phyloP scores from a whole-genome alignment of 2,113 vertebrate genomes.

The Syrrhaptes paradoxus region DNA sequence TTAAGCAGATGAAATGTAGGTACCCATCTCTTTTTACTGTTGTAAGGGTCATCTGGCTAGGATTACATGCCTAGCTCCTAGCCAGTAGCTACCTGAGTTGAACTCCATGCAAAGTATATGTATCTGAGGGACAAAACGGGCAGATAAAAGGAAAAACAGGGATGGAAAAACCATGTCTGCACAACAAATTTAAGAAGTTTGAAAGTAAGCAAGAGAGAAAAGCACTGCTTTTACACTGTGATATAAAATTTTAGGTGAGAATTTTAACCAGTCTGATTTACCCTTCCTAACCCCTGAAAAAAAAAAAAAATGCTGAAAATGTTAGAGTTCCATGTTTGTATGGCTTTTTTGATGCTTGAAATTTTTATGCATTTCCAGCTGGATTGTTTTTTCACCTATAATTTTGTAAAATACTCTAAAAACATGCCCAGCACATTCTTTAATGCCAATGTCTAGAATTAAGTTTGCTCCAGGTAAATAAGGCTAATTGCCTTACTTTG shows the following conservation, averaged over 20 bases:
- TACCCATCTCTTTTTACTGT: neutral
- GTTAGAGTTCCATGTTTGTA: neutral
- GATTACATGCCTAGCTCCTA: neutral
- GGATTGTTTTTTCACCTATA: neutral
- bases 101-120: neutral
- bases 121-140: neutral
- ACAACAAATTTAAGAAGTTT: neutral
- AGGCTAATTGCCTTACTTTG: neutral
- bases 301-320: neutral
- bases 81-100: neutral
- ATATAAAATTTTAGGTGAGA: neutral
- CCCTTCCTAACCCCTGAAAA: rapidly evolving
- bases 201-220: neutral
- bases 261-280: neutral
- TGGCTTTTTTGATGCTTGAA: neutral
- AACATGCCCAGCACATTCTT: neutral
- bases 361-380: neutral
- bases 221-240: neutral
- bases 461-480: neutral
- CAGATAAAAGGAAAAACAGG: neutral
- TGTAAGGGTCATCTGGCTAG: neutral
- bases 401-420: neutral
- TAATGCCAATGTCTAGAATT: neutral
- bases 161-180: neutral
- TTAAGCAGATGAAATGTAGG: neutral